Base-by-base conservation (phyloP, 1,140 invertebrate genomes). In the Drosophila serrata region DNA sequence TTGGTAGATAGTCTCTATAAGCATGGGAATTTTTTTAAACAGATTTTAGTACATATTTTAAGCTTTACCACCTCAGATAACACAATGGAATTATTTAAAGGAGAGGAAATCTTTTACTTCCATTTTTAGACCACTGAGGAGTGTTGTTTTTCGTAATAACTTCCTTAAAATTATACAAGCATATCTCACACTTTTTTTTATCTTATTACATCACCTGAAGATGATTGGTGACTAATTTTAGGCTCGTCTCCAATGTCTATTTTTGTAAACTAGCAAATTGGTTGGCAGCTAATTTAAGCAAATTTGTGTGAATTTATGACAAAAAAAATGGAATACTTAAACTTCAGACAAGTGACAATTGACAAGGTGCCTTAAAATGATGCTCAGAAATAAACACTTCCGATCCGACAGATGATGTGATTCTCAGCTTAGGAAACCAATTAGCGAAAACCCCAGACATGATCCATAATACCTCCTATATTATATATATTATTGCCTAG, bases 311-410 rank as follows among this genome's bases (percentile, higher is more conserved):
- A 56, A 45, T 7, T 45, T 12, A 4, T 63, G 0, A 7, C 6
- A 7, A 49, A 24, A 11, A 70, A 56, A 57, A 22, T 13, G 4
- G n/a, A n/a, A n/a, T n/a, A n/a, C n/a, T n/a, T n/a, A 53, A 19
- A 65, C 27, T 46, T 39, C 17, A 65, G 43, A 63, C 58, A n/a
- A 19, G 24, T 24, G 64, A 51, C 68, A 59, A 73, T 59, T 73
- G 67, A 73, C 17, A 43, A 72, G 29, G 29, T 40, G 29, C n/a
- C 69, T 72, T 72, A 37, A 73, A 73, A 72, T 73, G 72, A n/a
- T 19, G 19, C n/a, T 12, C 63, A 19, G 37, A 24, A 67, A 53
- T 53, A 53, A 31, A 31, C 46, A 72, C 65, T 70, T 70, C 63
- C 63, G 67, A 69, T 35, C 8, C 24, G 24, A 37, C 19, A 19